Base-by-base conservation (phyloP, 2,888 invertebrate species). In the Parascotia fuliginaria region DNA sequence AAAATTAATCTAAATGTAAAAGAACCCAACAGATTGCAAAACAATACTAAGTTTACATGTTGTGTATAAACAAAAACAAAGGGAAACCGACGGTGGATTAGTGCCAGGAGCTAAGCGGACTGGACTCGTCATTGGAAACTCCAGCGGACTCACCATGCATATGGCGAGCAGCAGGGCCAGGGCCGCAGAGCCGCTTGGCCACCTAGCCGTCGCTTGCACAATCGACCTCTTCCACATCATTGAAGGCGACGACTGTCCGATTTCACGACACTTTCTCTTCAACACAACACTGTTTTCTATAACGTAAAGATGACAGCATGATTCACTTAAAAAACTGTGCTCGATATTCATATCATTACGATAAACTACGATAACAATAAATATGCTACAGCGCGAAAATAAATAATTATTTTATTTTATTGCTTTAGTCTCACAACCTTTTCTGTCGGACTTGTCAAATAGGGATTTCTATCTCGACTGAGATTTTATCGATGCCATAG, bases 191-290 rank as follows among this genome's bases (percentile, higher is more conserved):
- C 74, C 69, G 70, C 77, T 75, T 65, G 72, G 72, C 66, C 74
- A 60, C 55, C 66, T 74, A 69, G 75, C 72, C 70, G 64, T 73
- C 76, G 79, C 87, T 91, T 90, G 91, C 91, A 88, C 90, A 90
- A 90, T 87, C 87, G 87, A 85, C 89, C 87, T 89, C 89, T 87
- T 90, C 91, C 90, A 91, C 91, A 89, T 91, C 89, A 90, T 84
- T 87, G 89, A 87, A 89, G 89, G 88, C 84, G 75, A 89, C 84
- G 75, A 89, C 82, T 85, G 84, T 82, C 73, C 72, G 86, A 88
- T 87, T 88, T 89, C 89, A 87, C 81, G 87, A 87, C 86, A 91
- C 91, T 91, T 91, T 91, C 91, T 91, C 91, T 85, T 86, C 75
- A 66, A 74, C 77, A 75, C 71, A 66, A 73, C 73, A 73, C 73